Evolutionary conservation across 1,140 invertebrate species (phyloP).

Genomic region (Bombus polaris): DNA sequence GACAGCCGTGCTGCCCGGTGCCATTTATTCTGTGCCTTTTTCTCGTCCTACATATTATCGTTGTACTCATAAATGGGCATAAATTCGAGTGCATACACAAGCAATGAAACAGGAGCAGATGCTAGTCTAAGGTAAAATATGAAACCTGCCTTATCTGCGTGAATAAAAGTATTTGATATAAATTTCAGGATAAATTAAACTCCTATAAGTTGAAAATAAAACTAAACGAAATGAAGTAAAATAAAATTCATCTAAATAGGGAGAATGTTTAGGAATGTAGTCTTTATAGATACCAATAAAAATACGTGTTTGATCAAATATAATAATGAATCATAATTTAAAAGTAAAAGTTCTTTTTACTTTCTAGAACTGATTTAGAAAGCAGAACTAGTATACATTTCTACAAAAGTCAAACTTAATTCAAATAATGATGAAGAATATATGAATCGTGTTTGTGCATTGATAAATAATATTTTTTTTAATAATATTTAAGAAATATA

Average conservation of each 20-base stretch:
- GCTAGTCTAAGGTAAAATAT: conserved; percentile 51
- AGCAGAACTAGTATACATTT: background rate
- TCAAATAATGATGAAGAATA: background rate
- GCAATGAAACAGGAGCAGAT: conserved; percentile 31
- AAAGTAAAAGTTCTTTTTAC: background rate
- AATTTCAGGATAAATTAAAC: conserved; percentile 40
- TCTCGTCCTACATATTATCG: conserved; percentile 35
- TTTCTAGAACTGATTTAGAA: background rate
- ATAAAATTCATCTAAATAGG: background rate
- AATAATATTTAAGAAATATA: no score
- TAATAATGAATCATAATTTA: background rate
- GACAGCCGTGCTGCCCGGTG: conserved; percentile 16
- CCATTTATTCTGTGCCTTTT: conserved; percentile 14
- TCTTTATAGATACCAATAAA: no score
- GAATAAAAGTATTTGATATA: conserved; percentile 48
- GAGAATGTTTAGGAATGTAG: background rate
- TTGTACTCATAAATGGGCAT: conserved; percentile 56
- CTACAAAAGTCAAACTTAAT: background rate
- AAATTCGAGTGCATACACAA: conserved; percentile 44
- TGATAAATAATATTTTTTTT: no score
- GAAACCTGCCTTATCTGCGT: conserved; percentile 27
- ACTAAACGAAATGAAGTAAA: background rate
- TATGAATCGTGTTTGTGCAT: background rate
- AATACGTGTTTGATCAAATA: no score
- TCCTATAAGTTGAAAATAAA: background rate